Evolutionary conservation across 2,888 invertebrate genomes (phyloP), one percentile per base, ranked within the genome.

Genomic region (Muschampia plurimacula): DNA sequence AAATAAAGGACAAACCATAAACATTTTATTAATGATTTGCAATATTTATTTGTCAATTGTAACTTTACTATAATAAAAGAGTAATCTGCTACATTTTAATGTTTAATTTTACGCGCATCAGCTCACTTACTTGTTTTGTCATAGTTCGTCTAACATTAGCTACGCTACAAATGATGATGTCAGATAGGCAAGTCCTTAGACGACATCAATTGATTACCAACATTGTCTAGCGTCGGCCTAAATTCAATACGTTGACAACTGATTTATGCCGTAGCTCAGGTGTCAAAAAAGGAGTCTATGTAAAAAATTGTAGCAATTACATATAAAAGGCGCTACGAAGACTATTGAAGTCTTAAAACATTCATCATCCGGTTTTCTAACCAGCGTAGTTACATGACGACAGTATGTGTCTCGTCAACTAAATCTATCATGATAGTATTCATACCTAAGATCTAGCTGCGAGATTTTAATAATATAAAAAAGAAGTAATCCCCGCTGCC

Each of bases 261-360:
- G 92, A 93, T 92, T 92, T 90, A 93, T 93, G 82, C 81, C 81
- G 77, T 77, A 81, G 81, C 88, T 88, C 90, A 90, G 91, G 91
- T 92, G 92, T 91, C 90, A 91, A 89, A 85, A 88, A 77, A 81
- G 79, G 81, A 85, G 85, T 87, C 86, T 83, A 80, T 81, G 82
- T 86, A 86, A 87, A 87, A 88, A 88, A 86, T 80, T 85, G 81
- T 84, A 85, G 82, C 90, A 89, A 89, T 89, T 84, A 88, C 85
- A 90, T 77, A 83, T 78, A 84, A 77, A 86, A 85, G 72, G 84
- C 84, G 86, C 83, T 83, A 87, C 86, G 87, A 87, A 86, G 83
- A 82, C 81, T 82, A 83, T 84, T 87, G 85, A 87, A 82, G 82
- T 81, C 80, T 44, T 81, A 76, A 77, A 79, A 86, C 89, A 90